Base-by-base conservation (phyloP, 2,797 vertebrate genomes). In the Threskiornis aethiopicus region DNA sequence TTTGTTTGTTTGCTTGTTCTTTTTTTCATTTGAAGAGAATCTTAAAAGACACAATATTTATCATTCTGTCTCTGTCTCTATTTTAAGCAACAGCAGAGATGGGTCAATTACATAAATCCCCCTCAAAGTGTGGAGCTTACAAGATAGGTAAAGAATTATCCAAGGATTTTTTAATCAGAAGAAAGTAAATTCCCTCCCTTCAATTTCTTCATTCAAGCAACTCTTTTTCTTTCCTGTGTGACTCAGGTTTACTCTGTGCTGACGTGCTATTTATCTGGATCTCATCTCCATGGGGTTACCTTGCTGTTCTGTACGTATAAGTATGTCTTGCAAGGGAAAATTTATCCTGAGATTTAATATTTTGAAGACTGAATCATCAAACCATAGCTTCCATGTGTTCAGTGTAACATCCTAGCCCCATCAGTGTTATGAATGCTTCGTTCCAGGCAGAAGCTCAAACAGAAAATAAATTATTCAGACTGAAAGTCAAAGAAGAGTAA, bases 391-490 rank as follows among this genome's bases (percentile, higher is more conserved):
- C 37, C 0, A 0, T 41, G 65, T 16, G 25, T 67, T 93, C n/a
- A 39, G 16, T 61, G 44, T 49, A 71, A 31, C 37, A 61, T 64
- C 72, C 61, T 20, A 57, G 41, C 44, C 49, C 42, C 57, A 59
- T 52, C 59, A 66, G 41, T 33, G 42, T 29, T 78, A 52, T 15
- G 25, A 35, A 41, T 72, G 41, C 55, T 72, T 85, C 42, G 24
- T 41, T 87, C 71, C 51, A 77, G 72, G 44, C 73, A 89, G 51
- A 35, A 89, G 33, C 54, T 90, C 62, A 58, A 49, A 67, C 11
- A 71, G 85, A 55, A 84, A 79, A 93, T 89, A 84, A 87, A 93
- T 93, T 92, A 94, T 95, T 92, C 61, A 90, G 69, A 41, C 31
- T 85, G 46, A 71, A 86, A 78, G 65, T 90, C 69, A 88, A 90